Evolutionary conservation across 2,113 vertebrate genomes (phyloP).

Genomic region (Chaetodon auriga): DNA sequence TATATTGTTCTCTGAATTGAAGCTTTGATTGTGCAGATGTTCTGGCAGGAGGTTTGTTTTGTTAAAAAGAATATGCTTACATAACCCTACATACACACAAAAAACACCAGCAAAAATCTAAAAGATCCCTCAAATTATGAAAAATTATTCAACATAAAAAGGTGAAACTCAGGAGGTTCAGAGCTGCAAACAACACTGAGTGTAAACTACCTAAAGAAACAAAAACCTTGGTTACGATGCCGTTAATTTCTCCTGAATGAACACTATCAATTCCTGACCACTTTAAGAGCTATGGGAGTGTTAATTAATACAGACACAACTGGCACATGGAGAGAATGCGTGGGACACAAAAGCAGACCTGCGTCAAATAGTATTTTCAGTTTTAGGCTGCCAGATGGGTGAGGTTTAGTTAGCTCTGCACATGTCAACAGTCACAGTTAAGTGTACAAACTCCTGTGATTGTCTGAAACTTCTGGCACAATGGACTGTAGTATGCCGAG

Average conservation of each 20-base stretch:
- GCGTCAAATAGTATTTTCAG: conserved; percentile 50
- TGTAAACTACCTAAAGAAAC: conserved; percentile 43
- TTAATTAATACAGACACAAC: conserved; percentile 64
- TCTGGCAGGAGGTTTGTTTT: conserved; percentile 46
- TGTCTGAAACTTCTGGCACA: conserved; percentile 23
- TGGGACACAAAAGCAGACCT: conserved; percentile 52
- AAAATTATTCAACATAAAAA: conserved; percentile 39
- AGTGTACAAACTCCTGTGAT: conserved; percentile 22
- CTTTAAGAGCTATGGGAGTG: conserved; percentile 40
- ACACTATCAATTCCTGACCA: conserved; percentile 16
- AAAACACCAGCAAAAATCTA: neutral
- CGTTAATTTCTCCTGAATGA: conserved; percentile 26
- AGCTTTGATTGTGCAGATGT: conserved; percentile 24
- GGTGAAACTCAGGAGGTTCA: conserved; percentile 25
- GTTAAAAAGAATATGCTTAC: conserved; percentile 19
- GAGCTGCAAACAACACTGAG: neutral
- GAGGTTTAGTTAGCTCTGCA: conserved; percentile 23
- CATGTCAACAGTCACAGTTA: conserved; percentile 14
- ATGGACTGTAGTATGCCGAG: neutral
- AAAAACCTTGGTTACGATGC: conserved; percentile 32
- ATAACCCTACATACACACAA: conserved; percentile 23
- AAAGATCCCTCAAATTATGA: conserved; percentile 26
- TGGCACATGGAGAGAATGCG: conserved; percentile 66
- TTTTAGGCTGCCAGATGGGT: conserved; percentile 21
- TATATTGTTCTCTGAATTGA: conserved; percentile 3